These are phyloP conservation scores for Chromis chromis DNA, from an alignment of 2,797 vertebrate species.

Conservation along the genomic window DNA sequence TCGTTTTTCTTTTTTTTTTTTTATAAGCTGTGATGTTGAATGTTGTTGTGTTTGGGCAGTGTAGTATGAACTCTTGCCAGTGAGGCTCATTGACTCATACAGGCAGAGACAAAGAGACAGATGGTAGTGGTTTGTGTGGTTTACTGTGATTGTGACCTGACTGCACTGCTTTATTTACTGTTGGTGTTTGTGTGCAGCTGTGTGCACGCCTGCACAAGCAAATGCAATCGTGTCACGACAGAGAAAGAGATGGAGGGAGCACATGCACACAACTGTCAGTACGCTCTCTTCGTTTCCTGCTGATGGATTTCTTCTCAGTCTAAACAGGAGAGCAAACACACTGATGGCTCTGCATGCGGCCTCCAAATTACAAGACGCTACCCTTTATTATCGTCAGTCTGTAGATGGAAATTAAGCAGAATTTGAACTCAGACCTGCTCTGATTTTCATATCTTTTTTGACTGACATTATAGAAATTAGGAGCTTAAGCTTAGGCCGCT, in stretches of 20 bases:
- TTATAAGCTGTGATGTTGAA: slow-evolving; percentile 23
- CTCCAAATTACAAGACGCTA: slow-evolving; percentile 30
- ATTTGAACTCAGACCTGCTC: slow-evolving; percentile 2
- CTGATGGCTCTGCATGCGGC: slow-evolving; percentile 21
- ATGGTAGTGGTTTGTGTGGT: slow-evolving; percentile 73
- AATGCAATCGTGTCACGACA: slow-evolving; percentile 56
- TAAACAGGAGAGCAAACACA: slow-evolving; percentile 54
- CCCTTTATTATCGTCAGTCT: slow-evolving; percentile 25
- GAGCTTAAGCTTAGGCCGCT: slow-evolving; percentile 12
- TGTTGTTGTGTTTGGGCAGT: slow-evolving; percentile 69
- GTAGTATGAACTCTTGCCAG: slow-evolving; percentile 69
- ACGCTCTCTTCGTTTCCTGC: slow-evolving; percentile 23
- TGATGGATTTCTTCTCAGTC: slow-evolving; percentile 58
- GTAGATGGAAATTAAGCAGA: slow-evolving; percentile 4
- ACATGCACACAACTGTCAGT: slow-evolving; percentile 25
- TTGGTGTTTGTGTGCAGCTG: slow-evolving; percentile 46
- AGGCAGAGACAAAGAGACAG: slow-evolving; percentile 73
- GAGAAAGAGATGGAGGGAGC: slow-evolving; percentile 48
- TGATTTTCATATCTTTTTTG: background rate
- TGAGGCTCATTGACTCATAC: slow-evolving; percentile 71
- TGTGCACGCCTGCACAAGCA: slow-evolving; percentile 43
- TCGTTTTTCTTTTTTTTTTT: slow-evolving; percentile 49
- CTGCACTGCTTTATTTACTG: slow-evolving; percentile 74
- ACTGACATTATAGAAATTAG: slow-evolving; percentile 12
- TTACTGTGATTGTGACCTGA: slow-evolving; percentile 77